Base-by-base conservation (phyloP, 2,888 invertebrate species). In the Allygus modestus region DNA sequence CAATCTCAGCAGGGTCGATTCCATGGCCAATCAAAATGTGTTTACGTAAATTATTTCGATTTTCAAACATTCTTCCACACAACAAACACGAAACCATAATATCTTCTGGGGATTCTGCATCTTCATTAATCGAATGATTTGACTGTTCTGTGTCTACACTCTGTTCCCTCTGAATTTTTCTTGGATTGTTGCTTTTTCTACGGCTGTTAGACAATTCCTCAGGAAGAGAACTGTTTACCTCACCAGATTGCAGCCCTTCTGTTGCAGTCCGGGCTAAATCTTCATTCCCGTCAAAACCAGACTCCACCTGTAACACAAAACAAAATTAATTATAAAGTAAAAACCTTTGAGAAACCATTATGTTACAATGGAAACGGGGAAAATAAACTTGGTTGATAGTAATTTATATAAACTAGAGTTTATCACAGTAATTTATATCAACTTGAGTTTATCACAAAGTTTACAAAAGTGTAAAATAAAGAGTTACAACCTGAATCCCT, bases 21-120 rank as follows among this genome's bases (percentile, higher is more conserved):
- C 92, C 92, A 86, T 93, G 93, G n/a, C 89, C 89, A 69, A 91
- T 90, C 81, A 91, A 90, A 69, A 93, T 91, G 87, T 93, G 93
- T 85, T 91, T 89, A 26, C 92, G 92, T 81, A 93, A 88, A n/a
- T 91, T 90, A 5, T 91, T 89, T 69, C 92, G 90, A 17, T 91
- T 88, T 0, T 89, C 88, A 85, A 92, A 92, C 84, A 91, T 91
- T 86, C 90, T 90, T 81, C 92, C 92, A 87, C 93, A 93, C n/a
- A 93, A 87, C 81, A 92, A 89, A 88, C 93, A 93, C 37, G 90
- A 89, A 33, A 65, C 75, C 12, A 28, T 28, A 31, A 4, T 65
- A 73, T 81, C 83, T 69, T 81, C 84, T 37, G 33, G 28, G 26
- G 43, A 77, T 23, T 75, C 84, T 46, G 28, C 51, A 26, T 33